A percentile compares a stretch with the other conserved stretches of the same genome.
phyloP scores from a whole-genome alignment of 2,797 vertebrate species.

The Pipistrellus pygmaeus region DNA sequence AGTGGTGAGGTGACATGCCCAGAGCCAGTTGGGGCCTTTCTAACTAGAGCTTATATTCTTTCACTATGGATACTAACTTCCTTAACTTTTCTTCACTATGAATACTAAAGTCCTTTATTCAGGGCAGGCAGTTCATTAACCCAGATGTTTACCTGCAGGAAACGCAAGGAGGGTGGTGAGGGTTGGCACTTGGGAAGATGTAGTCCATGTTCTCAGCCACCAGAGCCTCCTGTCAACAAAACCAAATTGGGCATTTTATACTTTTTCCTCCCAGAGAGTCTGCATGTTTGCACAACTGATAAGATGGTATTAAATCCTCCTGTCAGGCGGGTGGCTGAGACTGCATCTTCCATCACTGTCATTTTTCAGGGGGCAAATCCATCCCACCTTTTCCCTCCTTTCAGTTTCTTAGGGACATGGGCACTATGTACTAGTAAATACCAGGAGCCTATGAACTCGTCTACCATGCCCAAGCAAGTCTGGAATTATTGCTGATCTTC shows the following conservation, averaged over 20 bases:
- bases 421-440: not conserved
- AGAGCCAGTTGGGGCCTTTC: not conserved
- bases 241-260: not conserved
- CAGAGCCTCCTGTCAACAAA: not conserved
- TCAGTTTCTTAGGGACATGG: not conserved
- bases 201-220: not conserved
- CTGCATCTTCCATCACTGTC: not conserved
- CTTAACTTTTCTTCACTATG: not conserved
- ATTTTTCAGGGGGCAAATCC: not conserved
- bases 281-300: not conserved
- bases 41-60: too few relatives aligned
- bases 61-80: not conserved
- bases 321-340: not conserved
- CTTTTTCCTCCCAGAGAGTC: too few relatives aligned
- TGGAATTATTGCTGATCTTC: not conserved
- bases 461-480: not conserved
- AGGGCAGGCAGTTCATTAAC: not conserved
- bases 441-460: accelerated
- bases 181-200: not conserved
- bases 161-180: not conserved
- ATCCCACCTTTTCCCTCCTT: not conserved
- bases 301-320: not conserved
- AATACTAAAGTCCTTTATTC: not conserved
- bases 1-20: not conserved
- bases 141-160: not conserved